Base-by-base conservation (phyloP, 2,113 vertebrate genomes). In the Heterochromis multidens region DNA sequence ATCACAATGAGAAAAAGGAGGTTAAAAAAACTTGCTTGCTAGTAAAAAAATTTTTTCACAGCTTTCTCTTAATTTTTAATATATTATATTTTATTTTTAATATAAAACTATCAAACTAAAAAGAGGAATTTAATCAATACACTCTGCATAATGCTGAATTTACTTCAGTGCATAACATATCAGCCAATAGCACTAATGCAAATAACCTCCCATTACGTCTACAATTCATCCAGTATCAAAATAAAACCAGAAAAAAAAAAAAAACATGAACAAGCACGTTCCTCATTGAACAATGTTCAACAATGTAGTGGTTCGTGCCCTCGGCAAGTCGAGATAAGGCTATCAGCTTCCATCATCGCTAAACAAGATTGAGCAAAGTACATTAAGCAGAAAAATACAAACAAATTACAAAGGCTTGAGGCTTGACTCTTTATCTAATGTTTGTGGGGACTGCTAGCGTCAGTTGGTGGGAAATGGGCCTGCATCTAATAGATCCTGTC, bases 381-480 rank as follows among this genome's bases (percentile, higher is more conserved):
- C 95, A 96, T 96, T 96, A 96, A 95, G 95, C 95, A 96, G 95
- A 96, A 96, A 96, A 95, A 96, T 95, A 96, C 95, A 96, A 95
- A 96, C 95, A 96, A 96, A 96, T 96, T 95, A 96, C 93, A 96
- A 96, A 94, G 95, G 95, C 95, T 96, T 72, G 86, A 93, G 95
- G 95, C 95, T 87, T 83, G 91, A 90, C 93, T 94, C 95, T 96
- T 96, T 97, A 96, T 96, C 96, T 96, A 81, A 91, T 93, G 94
- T 95, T 95, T 93, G 95, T 70, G 91, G 94, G 89, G 93, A 91
- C 92, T 89, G 92, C 91, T 90, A 92, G 94, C 88, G 90, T 92
- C 91, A 88, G 93, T 92, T 90, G 91, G 90, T 94, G 94, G 94
- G 95, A 95, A 95, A 95, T 94, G 94, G 93, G 92, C 92, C 90